A percentile compares a stretch with the other conserved stretches of the same genome.
phyloP scores from a whole-genome alignment of 2,113 vertebrate genomes.

The Vulpes ferrilata region DNA sequence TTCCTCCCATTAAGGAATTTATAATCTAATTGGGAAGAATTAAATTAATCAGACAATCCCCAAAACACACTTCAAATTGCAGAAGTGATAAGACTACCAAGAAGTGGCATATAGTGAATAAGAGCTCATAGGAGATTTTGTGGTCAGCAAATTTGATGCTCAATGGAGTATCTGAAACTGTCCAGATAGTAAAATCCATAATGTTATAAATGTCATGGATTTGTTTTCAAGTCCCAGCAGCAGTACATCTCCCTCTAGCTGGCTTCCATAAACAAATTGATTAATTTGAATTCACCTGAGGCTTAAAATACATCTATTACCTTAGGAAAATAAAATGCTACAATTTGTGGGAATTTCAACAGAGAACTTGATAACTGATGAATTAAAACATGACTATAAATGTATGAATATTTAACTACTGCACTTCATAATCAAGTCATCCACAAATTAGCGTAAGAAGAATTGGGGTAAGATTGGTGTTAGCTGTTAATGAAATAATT shows the following conservation, averaged over 20 bases:
- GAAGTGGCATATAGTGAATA: not conserved
- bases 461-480: not conserved
- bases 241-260: not conserved
- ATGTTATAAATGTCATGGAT: not conserved
- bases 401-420: not conserved
- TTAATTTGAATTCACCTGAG: not conserved
- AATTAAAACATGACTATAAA: not conserved
- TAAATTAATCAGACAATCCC: not conserved
- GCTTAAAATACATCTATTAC: not conserved
- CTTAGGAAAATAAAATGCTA: not conserved
- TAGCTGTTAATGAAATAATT: not conserved
- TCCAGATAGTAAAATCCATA: not conserved
- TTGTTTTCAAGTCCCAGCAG: not conserved
- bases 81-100: not conserved
- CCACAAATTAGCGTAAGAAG: not conserved
- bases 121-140: not conserved
- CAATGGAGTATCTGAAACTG: not conserved
- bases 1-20: not conserved
- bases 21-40: not conserved
- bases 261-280: not conserved
- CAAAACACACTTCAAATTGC: not conserved
- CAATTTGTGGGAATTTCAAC: slow-evolving; percentile 1
- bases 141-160: not conserved
- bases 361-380: not conserved
- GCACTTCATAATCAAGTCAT: not conserved